Evolutionary conservation across 2,888 invertebrate genomes (phyloP).

Genomic region (Metacarcinus magister): DNA sequence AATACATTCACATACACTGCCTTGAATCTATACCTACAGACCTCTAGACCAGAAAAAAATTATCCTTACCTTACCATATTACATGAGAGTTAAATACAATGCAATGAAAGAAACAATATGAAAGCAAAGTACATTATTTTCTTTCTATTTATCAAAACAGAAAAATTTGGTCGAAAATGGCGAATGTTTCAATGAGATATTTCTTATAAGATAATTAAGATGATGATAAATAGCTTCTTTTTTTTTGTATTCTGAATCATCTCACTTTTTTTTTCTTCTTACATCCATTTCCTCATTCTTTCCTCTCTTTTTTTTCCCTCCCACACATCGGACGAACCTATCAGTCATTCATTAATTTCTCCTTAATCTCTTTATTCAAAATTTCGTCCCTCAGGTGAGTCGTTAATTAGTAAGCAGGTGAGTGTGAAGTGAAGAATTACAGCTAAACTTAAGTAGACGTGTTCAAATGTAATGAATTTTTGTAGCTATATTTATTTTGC

Average conservation of each 20-base stretch:
- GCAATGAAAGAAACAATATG: too few relatives aligned
- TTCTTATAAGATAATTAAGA: too few relatives aligned
- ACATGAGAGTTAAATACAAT: too few relatives aligned
- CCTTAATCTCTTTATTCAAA: not conserved
- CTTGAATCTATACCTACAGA: too few relatives aligned
- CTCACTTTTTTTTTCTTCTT: not conserved
- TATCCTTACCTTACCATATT: too few relatives aligned
- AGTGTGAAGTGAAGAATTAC: not conserved
- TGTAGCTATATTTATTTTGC: not conserved
- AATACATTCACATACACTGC: too few relatives aligned
- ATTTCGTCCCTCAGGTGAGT: not conserved
- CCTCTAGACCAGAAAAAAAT: too few relatives aligned
- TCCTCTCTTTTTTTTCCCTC: not conserved
- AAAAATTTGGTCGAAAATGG: too few relatives aligned
- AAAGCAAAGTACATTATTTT: too few relatives aligned
- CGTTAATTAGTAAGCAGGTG: not conserved
- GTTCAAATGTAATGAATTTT: not conserved
- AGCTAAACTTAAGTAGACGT: not conserved
- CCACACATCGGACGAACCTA: not conserved
- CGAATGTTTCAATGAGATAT: too few relatives aligned
- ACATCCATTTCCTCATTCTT: not conserved
- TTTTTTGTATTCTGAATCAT: not conserved
- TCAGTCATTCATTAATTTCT: slow-evolving; percentile 12
- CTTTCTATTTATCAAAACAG: too few relatives aligned
- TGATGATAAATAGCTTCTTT: not conserved